Evolutionary conservation across 2,888 invertebrate species (phyloP), one percentile per base, ranked within the genome.

Genomic region (Protodeltote pygarga): DNA sequence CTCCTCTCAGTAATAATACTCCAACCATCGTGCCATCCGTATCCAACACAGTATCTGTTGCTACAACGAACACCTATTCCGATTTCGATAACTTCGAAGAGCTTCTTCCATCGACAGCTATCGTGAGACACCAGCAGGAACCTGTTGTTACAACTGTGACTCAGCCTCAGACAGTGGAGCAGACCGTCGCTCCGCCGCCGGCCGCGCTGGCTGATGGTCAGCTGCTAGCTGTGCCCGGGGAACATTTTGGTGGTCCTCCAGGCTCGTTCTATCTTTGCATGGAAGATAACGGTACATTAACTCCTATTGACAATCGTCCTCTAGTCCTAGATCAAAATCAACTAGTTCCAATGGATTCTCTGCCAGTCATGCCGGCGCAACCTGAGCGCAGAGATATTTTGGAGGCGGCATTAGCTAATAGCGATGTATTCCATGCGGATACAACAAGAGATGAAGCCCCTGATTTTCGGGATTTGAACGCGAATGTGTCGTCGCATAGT

Each of bases 241-340:
- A 95, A 66, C 94, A 94, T 63, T 93, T 94, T 48, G 95, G 95
- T 37, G 95, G 96, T 3, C 94, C 95, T 15, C 93, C 94, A 0
- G 95, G 95, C 49, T 94, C 95, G 0, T 96, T 95, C 75, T 95
- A 95, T 77, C 89, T 96, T 19, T 95, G 96, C 53, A 89, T 95
- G n/a, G 95, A 95, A 65, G 95, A 95, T 61, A 93, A 94, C 41
- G 94, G 95, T 27, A 94, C 94, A 29, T 93, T 95, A 40, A 94
- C 94, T 11, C 95, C 95, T 0, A 92, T 96, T 24, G 95, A 96
- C 76, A 95, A 95, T 69, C 94, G 94, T 48, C 93, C 95, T 2
- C 80, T 95, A 28, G 93, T 95, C 48, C 75, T 85, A 39, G 87
- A 89, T 47, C 88, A 84, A 78, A 93, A 89, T 63, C 92, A 83